A percentile compares a stretch with the other conserved stretches of the same genome.
Evolutionary conservation across 2,113 vertebrate genomes (phyloP).

Genomic region (Ammodytes marinus): DNA sequence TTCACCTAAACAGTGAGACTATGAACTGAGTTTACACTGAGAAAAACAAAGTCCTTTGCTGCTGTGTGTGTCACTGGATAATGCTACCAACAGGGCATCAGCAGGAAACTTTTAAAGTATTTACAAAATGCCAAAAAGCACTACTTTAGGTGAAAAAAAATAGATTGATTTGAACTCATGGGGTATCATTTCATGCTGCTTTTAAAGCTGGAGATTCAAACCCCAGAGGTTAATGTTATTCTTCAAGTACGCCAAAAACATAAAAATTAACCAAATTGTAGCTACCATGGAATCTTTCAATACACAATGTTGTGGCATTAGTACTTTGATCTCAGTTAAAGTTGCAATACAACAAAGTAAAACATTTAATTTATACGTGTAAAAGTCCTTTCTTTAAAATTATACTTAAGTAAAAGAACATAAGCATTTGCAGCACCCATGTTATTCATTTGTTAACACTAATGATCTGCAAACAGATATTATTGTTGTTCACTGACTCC

Average conservation of each 20-base stretch:
- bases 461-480: too few relatives aligned
- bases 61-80: constrained; percentile 26
- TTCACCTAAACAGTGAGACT: constrained; percentile 2
- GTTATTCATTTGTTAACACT: too few relatives aligned
- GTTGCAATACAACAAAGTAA: too few relatives aligned
- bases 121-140: not conserved
- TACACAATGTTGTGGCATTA: too few relatives aligned
- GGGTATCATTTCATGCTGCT: not conserved
- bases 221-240: not conserved
- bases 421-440: too few relatives aligned
- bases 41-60: not conserved
- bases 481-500: too few relatives aligned
- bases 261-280: not conserved
- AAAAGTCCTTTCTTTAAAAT: too few relatives aligned
- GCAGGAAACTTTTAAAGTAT: not conserved
- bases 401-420: too few relatives aligned
- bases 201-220: not conserved
- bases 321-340: too few relatives aligned
- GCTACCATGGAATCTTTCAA: not conserved
- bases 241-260: not conserved
- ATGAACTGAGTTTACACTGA: constrained; percentile 13
- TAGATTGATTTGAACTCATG: not conserved
- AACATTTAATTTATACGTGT: too few relatives aligned
- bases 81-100: not conserved
- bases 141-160: not conserved